A percentile compares a stretch with the other conserved stretches of the same genome.
phyloP scores from a whole-genome alignment of 2,113 vertebrate species.

The Heliornis fulica region DNA sequence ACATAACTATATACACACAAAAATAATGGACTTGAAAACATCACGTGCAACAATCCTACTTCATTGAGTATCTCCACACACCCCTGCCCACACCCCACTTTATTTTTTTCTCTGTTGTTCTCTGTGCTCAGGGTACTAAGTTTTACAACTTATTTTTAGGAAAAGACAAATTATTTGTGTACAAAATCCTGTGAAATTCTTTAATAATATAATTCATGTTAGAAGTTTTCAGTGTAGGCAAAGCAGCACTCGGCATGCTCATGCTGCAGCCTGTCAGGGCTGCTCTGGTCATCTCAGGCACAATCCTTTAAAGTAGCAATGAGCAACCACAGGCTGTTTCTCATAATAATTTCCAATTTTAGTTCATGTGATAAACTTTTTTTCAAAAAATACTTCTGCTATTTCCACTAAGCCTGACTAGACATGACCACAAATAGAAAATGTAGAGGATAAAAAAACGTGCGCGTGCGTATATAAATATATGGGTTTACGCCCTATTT shows the following conservation, averaged over 20 bases:
- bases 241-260: background rate
- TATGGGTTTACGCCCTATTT: background rate
- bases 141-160: background rate
- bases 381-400: background rate
- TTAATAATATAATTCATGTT: background rate
- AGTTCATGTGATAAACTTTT: background rate
- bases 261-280: background rate
- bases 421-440: background rate
- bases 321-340: background rate
- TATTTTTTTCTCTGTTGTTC: background rate
- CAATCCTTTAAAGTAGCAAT: background rate
- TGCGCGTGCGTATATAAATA: fast-evolving
- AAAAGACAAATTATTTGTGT: background rate
- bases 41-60: background rate
- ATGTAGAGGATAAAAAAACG: background rate
- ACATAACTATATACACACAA: background rate
- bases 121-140: background rate
- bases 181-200: background rate
- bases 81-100: too few species aligned
- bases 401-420: background rate
- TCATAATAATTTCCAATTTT: background rate
- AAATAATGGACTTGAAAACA: background rate
- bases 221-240: background rate
- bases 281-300: background rate
- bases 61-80: too few species aligned